Evolutionary conservation across 2,888 invertebrate genomes (phyloP).

Genomic region (Morpho deidamia): DNA sequence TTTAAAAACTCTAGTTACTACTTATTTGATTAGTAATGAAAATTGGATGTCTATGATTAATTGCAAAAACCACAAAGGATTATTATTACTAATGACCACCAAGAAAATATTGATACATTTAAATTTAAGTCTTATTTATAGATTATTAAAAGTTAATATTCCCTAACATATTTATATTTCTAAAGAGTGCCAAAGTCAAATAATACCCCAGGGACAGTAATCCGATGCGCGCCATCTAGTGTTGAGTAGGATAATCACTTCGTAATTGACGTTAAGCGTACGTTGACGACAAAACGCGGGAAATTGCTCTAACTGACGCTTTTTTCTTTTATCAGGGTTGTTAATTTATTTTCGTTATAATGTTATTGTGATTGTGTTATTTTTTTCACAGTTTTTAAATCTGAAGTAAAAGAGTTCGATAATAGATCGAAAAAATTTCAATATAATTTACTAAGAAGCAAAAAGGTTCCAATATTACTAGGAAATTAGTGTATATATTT

Average conservation of each 20-base stretch:
- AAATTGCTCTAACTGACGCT: slow-evolving; percentile 33
- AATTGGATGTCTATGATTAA: no score
- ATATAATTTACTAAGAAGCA: no score
- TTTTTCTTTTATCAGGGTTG: slow-evolving; percentile 23
- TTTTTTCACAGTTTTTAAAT: background rate
- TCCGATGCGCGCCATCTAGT: slow-evolving; percentile 57
- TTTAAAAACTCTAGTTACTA: no score
- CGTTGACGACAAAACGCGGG: slow-evolving; percentile 45
- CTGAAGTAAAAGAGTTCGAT: no score
- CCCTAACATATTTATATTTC: background rate
- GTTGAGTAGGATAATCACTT: slow-evolving; percentile 57
- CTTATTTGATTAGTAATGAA: no score
- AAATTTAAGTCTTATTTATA: background rate
- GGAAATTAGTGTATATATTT: no score
- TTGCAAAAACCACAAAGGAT: background rate
- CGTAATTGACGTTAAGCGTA: slow-evolving; percentile 53
- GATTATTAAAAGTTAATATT: background rate
- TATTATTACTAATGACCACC: background rate
- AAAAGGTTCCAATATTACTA: no score
- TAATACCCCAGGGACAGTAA: slow-evolving; percentile 49
- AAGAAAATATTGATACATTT: background rate
- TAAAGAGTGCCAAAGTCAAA: slow-evolving; percentile 25
- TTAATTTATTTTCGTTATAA: slow-evolving; percentile 8
- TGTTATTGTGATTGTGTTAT: background rate
- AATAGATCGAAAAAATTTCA: no score